phyloP scores from a whole-genome alignment of 2,113 vertebrate genomes.

The Rhineura floridana region DNA sequence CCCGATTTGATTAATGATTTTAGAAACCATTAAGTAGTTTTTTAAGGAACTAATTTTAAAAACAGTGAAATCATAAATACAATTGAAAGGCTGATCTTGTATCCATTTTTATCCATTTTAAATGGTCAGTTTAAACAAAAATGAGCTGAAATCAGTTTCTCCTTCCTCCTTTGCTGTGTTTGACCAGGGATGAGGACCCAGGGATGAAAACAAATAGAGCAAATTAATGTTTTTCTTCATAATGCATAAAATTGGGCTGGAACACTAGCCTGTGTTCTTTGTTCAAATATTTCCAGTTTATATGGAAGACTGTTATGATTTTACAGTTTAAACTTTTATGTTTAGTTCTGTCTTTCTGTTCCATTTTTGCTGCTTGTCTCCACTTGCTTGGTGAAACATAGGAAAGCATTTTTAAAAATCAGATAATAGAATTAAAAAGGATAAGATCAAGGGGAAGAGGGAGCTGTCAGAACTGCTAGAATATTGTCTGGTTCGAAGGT shows the following conservation, averaged over 20 bases:
- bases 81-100: background rate
- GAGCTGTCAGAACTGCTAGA: slow-evolving; percentile 39
- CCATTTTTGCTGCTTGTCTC: slow-evolving; percentile 3
- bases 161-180: background rate
- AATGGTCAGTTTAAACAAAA: background rate
- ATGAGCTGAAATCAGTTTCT: background rate
- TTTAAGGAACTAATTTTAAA: background rate
- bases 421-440: background rate
- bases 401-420: slow-evolving; percentile 15
- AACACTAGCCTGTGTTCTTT: background rate
- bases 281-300: background rate
- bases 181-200: background rate
- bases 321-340: slow-evolving; percentile 9
- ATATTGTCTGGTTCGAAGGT: background rate
- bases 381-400: slow-evolving; percentile 1
- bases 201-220: background rate
- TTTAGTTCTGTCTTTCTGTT: background rate
- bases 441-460: background rate
- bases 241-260: background rate
- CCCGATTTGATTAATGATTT: background rate
- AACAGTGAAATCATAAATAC: background rate
- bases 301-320: slow-evolving; percentile 7
- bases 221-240: background rate
- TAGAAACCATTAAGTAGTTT: background rate
- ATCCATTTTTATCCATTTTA: background rate